Base-by-base conservation (phyloP, 2,797 vertebrate species). In the Hydrolagus colliei region DNA sequence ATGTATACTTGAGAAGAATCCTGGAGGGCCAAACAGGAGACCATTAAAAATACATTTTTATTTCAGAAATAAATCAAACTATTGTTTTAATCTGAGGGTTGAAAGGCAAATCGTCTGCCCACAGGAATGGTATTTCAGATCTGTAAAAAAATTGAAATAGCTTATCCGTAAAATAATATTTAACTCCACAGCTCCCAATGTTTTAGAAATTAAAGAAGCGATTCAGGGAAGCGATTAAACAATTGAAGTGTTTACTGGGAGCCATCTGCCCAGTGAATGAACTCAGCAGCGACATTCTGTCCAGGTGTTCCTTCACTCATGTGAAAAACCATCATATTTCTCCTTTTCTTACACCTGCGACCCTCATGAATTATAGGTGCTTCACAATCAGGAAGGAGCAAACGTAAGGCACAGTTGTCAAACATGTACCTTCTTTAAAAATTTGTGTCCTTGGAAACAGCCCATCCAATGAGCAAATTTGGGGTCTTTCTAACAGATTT, bases 261-360 rank as follows among this genome's bases (percentile, higher is more conserved):
- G 63, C 65, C 63, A 27, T 82, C 27, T 82, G 63, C 10, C 65
- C 63, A 52, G 16, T 12, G 16, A 20, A 9, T 35, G 63, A 84
- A 84, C 65, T 84, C 79, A 52, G 27, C 7, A 41, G 27, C 67
- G 79, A 41, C 79, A 82, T 32, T 82, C 1, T 71, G 79, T 71
- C 65, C 79, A 68, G 68, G 16, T 84, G 79, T 84, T 84, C 79
- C 67, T 84, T 84, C 32, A n/a, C 79, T 84, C 41, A 52, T 41
- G 32, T 84, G 65, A 84, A 84, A 84, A 84, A 35, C 63, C 67
- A 84, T 84, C 16, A 68, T 84, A 52, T 71, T 84, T 71, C 65
- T 35, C 79, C 41, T 84, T 71, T 32, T 35, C 79, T 35, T 32
- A 16, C 79, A 71, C 27, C 65, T 52, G 79, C 68, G 65, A 84